Conservation (phyloP, 2,797 vertebrate genomes). For the Apodemus agrarius region DNA sequence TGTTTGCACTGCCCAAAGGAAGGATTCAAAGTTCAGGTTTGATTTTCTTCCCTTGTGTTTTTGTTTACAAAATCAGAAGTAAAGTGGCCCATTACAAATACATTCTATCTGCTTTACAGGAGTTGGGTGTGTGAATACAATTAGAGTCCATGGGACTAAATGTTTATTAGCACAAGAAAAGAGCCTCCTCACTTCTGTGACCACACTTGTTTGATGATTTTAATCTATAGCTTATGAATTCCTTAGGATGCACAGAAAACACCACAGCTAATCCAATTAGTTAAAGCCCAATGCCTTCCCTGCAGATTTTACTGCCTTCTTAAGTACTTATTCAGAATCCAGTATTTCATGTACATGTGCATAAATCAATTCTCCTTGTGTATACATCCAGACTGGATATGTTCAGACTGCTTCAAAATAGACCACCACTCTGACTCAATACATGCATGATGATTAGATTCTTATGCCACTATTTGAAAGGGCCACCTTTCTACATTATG, state of each 20-base stretch:
- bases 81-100: not conserved
- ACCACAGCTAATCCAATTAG: slow-evolving; percentile 75
- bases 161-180: slow-evolving; percentile 58
- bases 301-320: slow-evolving; percentile 52
- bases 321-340: slow-evolving; percentile 65
- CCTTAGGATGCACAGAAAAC: slow-evolving; percentile 65
- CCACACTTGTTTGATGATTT: slow-evolving; percentile 67
- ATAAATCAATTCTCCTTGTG: slow-evolving; percentile 62
- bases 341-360: slow-evolving; percentile 53
- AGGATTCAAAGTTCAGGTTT: slow-evolving; percentile 53
- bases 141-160: slow-evolving; percentile 14
- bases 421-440: slow-evolving; percentile 40
- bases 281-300: slow-evolving; percentile 72
- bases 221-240: slow-evolving; percentile 73
- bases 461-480: slow-evolving; percentile 68
- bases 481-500: slow-evolving; percentile 52
- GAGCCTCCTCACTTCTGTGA: slow-evolving; percentile 56
- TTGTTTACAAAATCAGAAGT: slow-evolving; percentile 36
- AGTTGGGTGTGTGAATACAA: not conserved
- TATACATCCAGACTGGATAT: slow-evolving; percentile 45
- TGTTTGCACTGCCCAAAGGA: not conserved
- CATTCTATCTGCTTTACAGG: slow-evolving; percentile 25
- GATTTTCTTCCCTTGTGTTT: not conserved
- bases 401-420: slow-evolving; percentile 44
- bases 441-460: slow-evolving; percentile 65